Evolutionary conservation across 2,888 invertebrate species (phyloP).

Genomic region (Prosapia bicincta): DNA sequence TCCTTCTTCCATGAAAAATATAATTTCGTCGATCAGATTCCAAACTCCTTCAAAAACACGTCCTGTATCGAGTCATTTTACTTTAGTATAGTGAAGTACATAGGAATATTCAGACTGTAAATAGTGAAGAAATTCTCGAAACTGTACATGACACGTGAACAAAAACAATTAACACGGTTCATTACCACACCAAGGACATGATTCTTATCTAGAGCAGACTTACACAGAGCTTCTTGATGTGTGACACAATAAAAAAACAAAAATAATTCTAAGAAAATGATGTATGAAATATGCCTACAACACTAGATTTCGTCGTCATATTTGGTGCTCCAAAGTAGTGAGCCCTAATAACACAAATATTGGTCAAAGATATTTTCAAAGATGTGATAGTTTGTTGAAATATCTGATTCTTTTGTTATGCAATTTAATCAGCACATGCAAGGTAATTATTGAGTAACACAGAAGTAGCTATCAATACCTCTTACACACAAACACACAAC

Average conservation of each 20-base stretch:
- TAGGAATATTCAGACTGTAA: not conserved
- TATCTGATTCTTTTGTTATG: not conserved
- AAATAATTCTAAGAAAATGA: not conserved
- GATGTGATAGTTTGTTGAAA: too few species aligned
- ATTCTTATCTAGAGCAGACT: not conserved
- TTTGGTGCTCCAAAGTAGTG: not conserved
- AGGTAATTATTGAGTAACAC: not conserved
- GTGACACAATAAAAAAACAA: not conserved
- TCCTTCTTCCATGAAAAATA: too few species aligned
- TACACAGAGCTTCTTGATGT: not conserved
- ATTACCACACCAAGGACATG: not conserved
- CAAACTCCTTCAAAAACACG: not conserved
- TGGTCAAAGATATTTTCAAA: not conserved
- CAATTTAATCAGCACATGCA: not conserved
- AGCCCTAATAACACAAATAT: not conserved
- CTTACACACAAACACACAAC: too few species aligned
- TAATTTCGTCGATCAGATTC: not conserved
- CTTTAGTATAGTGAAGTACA: not conserved
- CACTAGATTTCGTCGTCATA: not conserved
- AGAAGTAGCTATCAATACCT: too few species aligned
- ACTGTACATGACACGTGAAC: not conserved
- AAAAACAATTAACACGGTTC: not conserved
- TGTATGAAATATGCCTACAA: not conserved
- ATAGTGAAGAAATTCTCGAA: not conserved
- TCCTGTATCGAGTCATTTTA: not conserved